Base-by-base conservation (phyloP, 2,888 invertebrate species). In the Rotaria macrura region DNA sequence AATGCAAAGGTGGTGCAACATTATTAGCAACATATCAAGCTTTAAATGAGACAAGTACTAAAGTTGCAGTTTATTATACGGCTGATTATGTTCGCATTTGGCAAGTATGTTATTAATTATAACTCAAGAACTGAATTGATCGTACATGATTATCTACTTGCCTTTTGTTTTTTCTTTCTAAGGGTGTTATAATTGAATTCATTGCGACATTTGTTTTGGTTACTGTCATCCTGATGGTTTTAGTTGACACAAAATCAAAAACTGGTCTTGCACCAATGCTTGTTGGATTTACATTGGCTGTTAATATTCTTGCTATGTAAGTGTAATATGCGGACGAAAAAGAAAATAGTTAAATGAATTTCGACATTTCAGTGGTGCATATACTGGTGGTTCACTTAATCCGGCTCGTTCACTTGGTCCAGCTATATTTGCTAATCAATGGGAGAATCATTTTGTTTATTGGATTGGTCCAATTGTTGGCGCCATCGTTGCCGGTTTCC, bases 211-310 rank as follows among this genome's bases (percentile, higher is more conserved):
- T 79, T n/a, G 79, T 79, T n/a, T n/a, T 79, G 43, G n/a, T 79
- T 43, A 79, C 79, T n/a, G 43, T 79, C 20, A 79, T 79, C 14
- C 43, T 79, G 3, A 79, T 79, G 79, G 79, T 79, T 40, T 25
- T 43, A 43, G n/a, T 79, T 43, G 79, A 79, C 43, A 79, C 79
- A 79, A 79, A 79, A 43, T 79, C 79, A 14, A 79, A 79, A 79
- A 79, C 79, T 38, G 79, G 79, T 79, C 79, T 79, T 79, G 79
- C 79, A 10, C 79, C 79, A 79, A n/a, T 79, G 12, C n/a, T 79
- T 40, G 43, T 79, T 43, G 79, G 79, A n/a, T 79, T 79, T n/a
- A 79, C 79, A 79, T 43, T 79, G 7, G 79, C 43, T 79, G 79
- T 43, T 25, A 43, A 43, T 40, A 79, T 79, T n/a, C 43, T 79